Base-by-base conservation (phyloP, 2,797 vertebrate genomes). In the Vipera latastei region DNA sequence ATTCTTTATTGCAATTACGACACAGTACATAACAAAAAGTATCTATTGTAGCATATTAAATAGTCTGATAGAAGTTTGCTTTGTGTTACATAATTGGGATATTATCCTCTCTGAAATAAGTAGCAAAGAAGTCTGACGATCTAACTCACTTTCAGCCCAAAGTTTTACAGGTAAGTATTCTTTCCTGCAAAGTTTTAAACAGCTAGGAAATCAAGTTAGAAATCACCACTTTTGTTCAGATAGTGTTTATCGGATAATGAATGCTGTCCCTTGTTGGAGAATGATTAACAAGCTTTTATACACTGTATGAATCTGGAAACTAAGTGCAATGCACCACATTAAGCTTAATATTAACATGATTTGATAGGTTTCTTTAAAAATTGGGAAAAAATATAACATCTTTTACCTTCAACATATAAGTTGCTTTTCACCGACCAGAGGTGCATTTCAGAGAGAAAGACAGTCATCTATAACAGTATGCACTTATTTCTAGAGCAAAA, bases 361-460 rank as follows among this genome's bases (percentile, higher is more conserved):
- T 61, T 61, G 13, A 12, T 22, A 48, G n/a, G 18, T 88, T 57
- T 65, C 32, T 73, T 91, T 94, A 96, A 63, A 92, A 90, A 95
- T 69, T 91, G 48, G 92, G 20, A 93, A 91, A 95, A 89, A 85
- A 65, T 63, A 48, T 16, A 88, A 93, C 55, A 95, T 89, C 85
- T 97, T 93, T 97, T 97, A 98, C 98, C 98, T 93, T 94, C 96
- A 95, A 99, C 98, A 96, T 94, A 98, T 96, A 99, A 98, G 93
- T 97, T 98, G 97, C 97, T 98, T 98, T 98, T 99, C 97, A 98
- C 98, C 97, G 99, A 99, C 99, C 99, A 99, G 96, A 99, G 98
- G 97, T 99, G 98, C 94, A 99, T 97, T 97, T 99, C 99, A 96
- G 98, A 98, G 98, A 99, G 97, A 97, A 98, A 99, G 98, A 99